Percentiles rank a stretch among this genome's conserved stretches.
Evolutionary conservation across 2,888 invertebrate genomes (phyloP).

Genomic region (Aleiodes alternator): DNA sequence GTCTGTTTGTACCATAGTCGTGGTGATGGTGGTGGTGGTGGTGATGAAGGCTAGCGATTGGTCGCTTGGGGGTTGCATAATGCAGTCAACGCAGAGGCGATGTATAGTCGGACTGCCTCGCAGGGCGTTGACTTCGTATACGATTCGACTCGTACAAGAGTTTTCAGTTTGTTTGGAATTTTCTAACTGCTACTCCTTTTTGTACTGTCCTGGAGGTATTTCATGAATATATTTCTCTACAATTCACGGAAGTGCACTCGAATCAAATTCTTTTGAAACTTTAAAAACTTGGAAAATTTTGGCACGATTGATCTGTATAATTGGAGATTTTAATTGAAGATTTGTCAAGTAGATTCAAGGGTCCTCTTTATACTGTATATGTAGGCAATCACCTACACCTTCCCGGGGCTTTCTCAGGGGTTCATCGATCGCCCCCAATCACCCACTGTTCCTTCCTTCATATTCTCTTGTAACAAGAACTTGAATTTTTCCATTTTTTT

Average conservation of each 20-base stretch:
- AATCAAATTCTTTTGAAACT: constrained; percentile 38
- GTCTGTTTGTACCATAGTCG: background rate
- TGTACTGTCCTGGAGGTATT: background rate
- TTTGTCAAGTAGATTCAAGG: constrained; percentile 54
- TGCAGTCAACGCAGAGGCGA: constrained; percentile 61
- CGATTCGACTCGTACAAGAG: constrained; percentile 49
- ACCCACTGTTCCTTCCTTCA: constrained; percentile 63
- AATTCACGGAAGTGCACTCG: too few relatives aligned
- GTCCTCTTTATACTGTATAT: constrained; percentile 66
- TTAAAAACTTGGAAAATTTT: constrained; percentile 17
- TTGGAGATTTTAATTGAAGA: constrained; percentile 2
- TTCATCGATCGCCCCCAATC: constrained; percentile 74
- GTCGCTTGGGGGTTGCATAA: constrained; percentile 71
- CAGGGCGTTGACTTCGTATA: constrained; percentile 71
- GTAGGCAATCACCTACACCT: constrained; percentile 59
- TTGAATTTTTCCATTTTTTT: background rate
- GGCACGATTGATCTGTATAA: background rate
- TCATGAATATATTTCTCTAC: background rate
- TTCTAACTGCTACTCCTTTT: background rate
- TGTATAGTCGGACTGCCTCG: constrained; percentile 62
- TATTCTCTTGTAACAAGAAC: constrained; percentile 42
- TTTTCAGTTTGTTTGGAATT: constrained; percentile 25
- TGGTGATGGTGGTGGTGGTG: constrained; percentile 41
- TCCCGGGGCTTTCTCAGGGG: constrained; percentile 67
- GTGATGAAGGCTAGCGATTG: constrained; percentile 61